These are phyloP conservation scores for Acanthurus tractus DNA, from an alignment of 2,797 vertebrate species.

Conservation along the genomic window DNA sequence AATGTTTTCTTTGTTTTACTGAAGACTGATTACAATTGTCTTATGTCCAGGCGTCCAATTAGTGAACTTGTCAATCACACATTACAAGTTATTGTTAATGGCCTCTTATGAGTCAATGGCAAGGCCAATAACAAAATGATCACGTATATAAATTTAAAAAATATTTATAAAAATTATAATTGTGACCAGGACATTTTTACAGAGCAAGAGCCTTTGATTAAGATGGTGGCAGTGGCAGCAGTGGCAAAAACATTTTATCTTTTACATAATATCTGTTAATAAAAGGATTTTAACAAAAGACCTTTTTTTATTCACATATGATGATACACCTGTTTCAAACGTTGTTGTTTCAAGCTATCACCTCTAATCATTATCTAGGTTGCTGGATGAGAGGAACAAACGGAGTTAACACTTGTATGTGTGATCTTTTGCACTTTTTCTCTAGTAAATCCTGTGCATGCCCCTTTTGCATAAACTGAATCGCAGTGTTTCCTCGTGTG, in stretches of 20 bases:
- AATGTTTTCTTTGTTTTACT: slow-evolving; percentile 4
- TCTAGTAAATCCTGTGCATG: slow-evolving; percentile 21
- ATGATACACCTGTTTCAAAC: not conserved
- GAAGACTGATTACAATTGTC: slow-evolving; percentile 23
- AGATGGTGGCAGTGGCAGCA: not conserved
- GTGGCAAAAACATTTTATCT: not conserved
- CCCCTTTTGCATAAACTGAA: slow-evolving; percentile 38
- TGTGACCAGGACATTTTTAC: not conserved
- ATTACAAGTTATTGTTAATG: slow-evolving; percentile 30
- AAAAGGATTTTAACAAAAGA: no score
- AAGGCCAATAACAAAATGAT: slow-evolving; percentile 10
- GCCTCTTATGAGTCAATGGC: slow-evolving; percentile 22
- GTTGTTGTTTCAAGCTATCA: slow-evolving; percentile 4
- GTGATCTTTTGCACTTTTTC: not conserved
- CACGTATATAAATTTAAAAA: not conserved
- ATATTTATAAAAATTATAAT: slow-evolving; percentile 13
- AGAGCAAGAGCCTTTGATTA: not conserved
- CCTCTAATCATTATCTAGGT: slow-evolving; percentile 13
- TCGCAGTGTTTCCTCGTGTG: slow-evolving; percentile 22
- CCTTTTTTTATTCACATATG: not conserved
- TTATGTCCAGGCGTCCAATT: slow-evolving; percentile 36
- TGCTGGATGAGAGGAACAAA: slow-evolving; percentile 12
- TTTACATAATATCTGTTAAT: not conserved
- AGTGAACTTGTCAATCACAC: slow-evolving; percentile 47
- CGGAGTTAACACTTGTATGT: not conserved